These are phyloP conservation scores for Hydriomena furcata DNA, from an alignment of 2,888 invertebrate genomes.

Conservation along the genomic window DNA sequence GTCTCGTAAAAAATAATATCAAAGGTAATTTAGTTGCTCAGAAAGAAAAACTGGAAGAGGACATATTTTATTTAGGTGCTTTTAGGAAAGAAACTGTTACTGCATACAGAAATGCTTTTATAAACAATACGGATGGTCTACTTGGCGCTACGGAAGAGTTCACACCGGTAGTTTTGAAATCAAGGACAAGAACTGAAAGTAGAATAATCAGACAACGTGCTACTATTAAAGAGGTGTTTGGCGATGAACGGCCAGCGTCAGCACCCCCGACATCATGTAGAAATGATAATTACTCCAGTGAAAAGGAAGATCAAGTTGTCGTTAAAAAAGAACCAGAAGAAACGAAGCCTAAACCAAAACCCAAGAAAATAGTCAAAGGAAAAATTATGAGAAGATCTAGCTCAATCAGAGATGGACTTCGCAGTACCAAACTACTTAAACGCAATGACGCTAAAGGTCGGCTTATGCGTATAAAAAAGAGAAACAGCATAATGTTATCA, in stretches of 20 bases:
- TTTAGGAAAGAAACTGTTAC: constrained; percentile 88
- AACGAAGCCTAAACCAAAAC: constrained; percentile 65
- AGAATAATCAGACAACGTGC: constrained; percentile 88
- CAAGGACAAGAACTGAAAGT: constrained; percentile 90
- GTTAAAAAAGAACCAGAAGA: constrained; percentile 64
- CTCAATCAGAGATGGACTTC: constrained; percentile 75
- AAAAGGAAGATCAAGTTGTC: constrained; percentile 51
- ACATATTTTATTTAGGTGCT: constrained; percentile 84
- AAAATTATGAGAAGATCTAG: constrained; percentile 65
- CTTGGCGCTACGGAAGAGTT: constrained; percentile 85
- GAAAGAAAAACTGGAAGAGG: constrained; percentile 79
- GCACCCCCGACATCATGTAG: constrained; percentile 89
- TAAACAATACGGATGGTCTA: constrained; percentile 84
- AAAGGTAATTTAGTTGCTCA: constrained; percentile 69
- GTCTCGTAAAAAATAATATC: constrained; percentile 65
- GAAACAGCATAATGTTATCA: constrained; percentile 74
- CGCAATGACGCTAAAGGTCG: constrained; percentile 74
- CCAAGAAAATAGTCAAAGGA: constrained; percentile 71
- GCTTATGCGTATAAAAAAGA: constrained; percentile 72
- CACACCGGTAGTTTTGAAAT: constrained; percentile 87
- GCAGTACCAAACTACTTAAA: constrained; percentile 75
- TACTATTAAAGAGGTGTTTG: constrained; percentile 92
- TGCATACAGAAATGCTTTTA: constrained; percentile 86
- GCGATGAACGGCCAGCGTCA: constrained; percentile 90
- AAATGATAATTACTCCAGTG: constrained; percentile 64